Conservation (phyloP, 2,888 invertebrate genomes). For the Catocala sponsa region DNA sequence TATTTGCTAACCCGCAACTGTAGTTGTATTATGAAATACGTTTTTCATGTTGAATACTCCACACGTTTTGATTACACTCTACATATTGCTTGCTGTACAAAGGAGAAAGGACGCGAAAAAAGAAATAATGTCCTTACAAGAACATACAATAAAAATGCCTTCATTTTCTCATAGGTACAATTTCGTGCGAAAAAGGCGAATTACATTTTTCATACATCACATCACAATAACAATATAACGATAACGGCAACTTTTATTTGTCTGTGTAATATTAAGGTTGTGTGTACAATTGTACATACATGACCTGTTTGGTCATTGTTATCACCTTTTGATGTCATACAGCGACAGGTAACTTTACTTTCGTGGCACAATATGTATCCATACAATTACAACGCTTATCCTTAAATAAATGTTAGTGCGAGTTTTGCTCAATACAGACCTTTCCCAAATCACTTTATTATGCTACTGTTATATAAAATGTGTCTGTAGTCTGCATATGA, state of each 20-base stretch:
- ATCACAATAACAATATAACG: constrained; percentile 57
- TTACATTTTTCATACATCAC: constrained; percentile 56
- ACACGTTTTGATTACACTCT: constrained; percentile 24
- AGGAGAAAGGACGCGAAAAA: constrained; percentile 23
- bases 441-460: constrained; percentile 4
- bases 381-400: constrained; percentile 27
- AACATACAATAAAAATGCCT: constrained; percentile 50
- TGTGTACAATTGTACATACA: constrained; percentile 33
- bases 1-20: background rate
- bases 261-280: constrained; percentile 37
- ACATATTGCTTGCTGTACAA: constrained; percentile 9
- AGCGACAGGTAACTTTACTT: constrained; percentile 25
- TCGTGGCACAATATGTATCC: constrained; percentile 13
- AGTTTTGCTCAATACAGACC: constrained; percentile 19
- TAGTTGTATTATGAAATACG: background rate
- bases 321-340: constrained; percentile 39
- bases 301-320: constrained; percentile 32
- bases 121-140: constrained; percentile 34
- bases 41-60: constrained; percentile 16
- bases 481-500: too few relatives aligned
- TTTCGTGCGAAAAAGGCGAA: constrained; percentile 46
- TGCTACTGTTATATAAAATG: too few relatives aligned
- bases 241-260: constrained; percentile 51
- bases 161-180: constrained; percentile 54
- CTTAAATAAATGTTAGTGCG: constrained; percentile 19